Conservation (phyloP, 2,113 vertebrate genomes). For the Thamnophis sirtalis region DNA sequence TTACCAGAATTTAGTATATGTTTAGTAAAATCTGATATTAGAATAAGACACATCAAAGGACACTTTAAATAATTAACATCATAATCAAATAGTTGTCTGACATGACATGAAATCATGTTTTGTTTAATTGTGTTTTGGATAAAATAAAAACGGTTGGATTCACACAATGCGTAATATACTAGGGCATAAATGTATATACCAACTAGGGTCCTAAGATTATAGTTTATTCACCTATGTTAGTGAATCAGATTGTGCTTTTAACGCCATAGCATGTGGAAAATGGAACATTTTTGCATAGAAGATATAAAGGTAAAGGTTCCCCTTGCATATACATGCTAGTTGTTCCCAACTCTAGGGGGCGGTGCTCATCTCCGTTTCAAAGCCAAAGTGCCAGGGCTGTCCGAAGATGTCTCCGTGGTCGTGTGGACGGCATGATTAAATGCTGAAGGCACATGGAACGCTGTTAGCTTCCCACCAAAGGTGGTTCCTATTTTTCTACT, state of each 20-base stretch:
- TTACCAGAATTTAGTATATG: background rate
- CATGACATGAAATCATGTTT: background rate
- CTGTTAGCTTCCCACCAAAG: no score
- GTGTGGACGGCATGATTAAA: no score
- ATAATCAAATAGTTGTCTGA: background rate
- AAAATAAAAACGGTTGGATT: background rate
- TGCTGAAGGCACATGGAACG: no score
- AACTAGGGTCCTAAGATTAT: background rate
- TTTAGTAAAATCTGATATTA: background rate
- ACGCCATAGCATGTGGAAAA: no score
- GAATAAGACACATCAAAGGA: background rate
- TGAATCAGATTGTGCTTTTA: background rate
- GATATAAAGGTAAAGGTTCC: no score
- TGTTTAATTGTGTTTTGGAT: background rate
- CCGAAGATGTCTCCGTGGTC: no score
- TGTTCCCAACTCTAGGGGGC: no score
- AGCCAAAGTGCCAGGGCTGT: no score
- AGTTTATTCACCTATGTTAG: background rate
- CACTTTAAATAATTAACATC: background rate
- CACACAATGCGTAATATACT: background rate
- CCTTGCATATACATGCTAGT: no score
- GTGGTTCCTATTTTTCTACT: no score
- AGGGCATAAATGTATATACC: background rate
- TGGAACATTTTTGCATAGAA: no score
- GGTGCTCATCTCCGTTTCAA: no score